Percentiles rank a stretch among this genome's conserved stretches.
Evolutionary conservation across 2,797 vertebrate genomes (phyloP).

Genomic region (Sebastes melanostomus): DNA sequence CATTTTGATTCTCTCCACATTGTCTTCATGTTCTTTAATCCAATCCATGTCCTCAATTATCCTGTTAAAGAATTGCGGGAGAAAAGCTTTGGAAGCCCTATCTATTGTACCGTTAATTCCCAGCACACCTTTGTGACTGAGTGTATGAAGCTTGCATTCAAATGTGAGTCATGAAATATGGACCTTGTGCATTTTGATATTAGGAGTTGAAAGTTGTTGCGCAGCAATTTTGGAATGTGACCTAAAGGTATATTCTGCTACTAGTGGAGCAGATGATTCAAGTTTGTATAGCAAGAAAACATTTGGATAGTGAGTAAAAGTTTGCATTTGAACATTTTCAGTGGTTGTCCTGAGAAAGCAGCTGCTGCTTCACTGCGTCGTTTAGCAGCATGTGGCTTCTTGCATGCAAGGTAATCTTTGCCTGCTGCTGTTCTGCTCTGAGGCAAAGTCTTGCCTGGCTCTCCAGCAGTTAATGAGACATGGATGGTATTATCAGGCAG

Average conservation of each 20-base stretch:
- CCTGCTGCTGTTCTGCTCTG: conserved; percentile 35
- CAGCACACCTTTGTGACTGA: background rate
- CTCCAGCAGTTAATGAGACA: background rate
- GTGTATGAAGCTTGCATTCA: background rate
- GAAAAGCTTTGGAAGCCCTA: background rate
- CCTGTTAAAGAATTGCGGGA: background rate
- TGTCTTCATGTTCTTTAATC: background rate
- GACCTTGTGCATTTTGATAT: background rate
- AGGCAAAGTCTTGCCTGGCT: background rate
- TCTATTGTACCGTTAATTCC: too few species aligned
- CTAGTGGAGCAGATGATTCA: background rate
- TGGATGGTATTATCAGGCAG: conserved; percentile 9
- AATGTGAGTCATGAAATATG: background rate
- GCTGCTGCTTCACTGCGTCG: conserved; percentile 29
- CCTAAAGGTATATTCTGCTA: background rate
- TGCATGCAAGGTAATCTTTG: conserved; percentile 45
- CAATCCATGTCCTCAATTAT: background rate
- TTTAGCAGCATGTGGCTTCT: conserved; percentile 57
- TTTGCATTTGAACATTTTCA: background rate
- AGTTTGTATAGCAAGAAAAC: background rate
- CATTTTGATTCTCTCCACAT: conserved; percentile 11
- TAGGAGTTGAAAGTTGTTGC: background rate
- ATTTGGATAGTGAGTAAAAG: background rate
- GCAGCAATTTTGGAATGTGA: background rate
- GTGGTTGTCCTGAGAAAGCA: background rate